Conservation (phyloP, 1,140 invertebrate species). For the Lepidotrigona ventralis region DNA sequence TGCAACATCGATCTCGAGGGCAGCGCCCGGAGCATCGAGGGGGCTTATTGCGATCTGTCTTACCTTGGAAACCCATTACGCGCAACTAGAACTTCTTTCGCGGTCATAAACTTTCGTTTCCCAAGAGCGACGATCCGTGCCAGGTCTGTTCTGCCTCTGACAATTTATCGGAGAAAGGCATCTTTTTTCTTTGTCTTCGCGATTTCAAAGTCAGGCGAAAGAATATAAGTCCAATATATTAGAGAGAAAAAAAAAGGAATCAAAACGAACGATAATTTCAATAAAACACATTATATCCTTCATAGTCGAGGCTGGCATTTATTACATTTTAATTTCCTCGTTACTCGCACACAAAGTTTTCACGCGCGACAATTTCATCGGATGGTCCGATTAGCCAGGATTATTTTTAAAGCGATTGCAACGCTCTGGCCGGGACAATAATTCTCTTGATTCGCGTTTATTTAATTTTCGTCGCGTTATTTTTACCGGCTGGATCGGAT, state of each 20-base stretch:
- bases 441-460: neutral
- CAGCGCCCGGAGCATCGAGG: constrained; percentile 53
- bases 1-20: constrained; percentile 60
- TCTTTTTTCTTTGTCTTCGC: neutral
- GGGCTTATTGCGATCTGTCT: constrained; percentile 63
- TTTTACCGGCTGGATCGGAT: too few relatives aligned
- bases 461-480: neutral
- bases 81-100: constrained; percentile 56
- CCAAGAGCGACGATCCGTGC: constrained; percentile 36
- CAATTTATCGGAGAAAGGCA: constrained; percentile 31
- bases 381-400: neutral
- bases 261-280: neutral
- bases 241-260: too few relatives aligned
- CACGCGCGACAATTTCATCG: neutral
- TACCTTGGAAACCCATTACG: constrained; percentile 60
- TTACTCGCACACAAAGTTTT: neutral
- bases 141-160: neutral
- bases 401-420: neutral
- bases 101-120: constrained; percentile 59
- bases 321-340: neutral
- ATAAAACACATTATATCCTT: neutral
- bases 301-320: neutral
- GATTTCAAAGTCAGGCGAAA: neutral
- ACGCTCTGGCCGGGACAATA: too few relatives aligned
- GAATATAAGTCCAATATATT: neutral